phyloP scores from a whole-genome alignment of 2,888 invertebrate species.

The Polyploca ridens region DNA sequence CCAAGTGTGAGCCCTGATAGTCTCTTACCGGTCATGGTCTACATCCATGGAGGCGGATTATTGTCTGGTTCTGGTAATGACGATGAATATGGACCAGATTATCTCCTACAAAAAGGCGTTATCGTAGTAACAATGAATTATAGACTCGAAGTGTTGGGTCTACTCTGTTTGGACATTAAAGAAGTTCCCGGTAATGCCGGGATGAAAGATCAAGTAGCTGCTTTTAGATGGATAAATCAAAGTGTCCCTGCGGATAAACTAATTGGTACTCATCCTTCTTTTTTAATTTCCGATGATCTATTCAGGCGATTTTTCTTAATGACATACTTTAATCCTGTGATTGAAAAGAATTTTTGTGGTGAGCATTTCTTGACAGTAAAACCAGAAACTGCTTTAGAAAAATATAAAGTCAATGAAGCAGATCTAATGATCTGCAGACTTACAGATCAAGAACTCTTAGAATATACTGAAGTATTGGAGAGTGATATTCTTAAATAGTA shows the following conservation, averaged over 20 bases:
- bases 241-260: slow-evolving; percentile 32
- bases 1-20: slow-evolving; percentile 49
- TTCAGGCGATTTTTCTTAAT: neutral
- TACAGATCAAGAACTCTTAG: neutral
- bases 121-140: slow-evolving; percentile 73
- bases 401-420: neutral
- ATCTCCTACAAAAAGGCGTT: slow-evolving; percentile 61
- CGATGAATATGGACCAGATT: slow-evolving; percentile 65
- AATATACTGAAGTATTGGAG: neutral
- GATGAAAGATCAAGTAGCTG: slow-evolving; percentile 76
- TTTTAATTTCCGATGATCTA: neutral
- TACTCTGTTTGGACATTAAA: slow-evolving; percentile 63
- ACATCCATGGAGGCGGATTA: slow-evolving; percentile 70
- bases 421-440: neutral
- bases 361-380: neutral
- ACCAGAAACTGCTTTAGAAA: neutral
- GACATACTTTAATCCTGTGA: neutral
- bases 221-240: slow-evolving; percentile 65
- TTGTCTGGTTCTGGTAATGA: slow-evolving; percentile 59
- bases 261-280: slow-evolving; percentile 32
- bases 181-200: slow-evolving; percentile 78
- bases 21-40: slow-evolving; percentile 65
- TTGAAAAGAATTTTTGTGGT: neutral
- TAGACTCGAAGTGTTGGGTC: slow-evolving; percentile 67
- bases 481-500: neutral